Evolutionary conservation across 2,113 vertebrate genomes (phyloP).

Genomic region (Phaethon lepturus): DNA sequence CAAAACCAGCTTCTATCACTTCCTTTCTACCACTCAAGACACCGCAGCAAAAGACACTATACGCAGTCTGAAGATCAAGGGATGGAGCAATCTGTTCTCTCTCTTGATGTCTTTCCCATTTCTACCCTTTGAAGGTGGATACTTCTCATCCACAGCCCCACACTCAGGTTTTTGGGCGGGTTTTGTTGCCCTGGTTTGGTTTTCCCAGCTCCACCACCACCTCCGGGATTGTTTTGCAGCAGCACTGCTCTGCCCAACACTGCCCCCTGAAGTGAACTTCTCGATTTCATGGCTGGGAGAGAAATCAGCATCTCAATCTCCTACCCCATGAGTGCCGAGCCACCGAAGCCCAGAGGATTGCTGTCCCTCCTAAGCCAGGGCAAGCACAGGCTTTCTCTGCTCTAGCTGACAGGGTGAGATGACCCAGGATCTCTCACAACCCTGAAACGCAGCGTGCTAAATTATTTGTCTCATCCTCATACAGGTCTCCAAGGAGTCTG

Average conservation of each 20-base stretch:
- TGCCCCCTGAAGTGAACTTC: neutral
- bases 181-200: neutral
- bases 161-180: too few relatives aligned
- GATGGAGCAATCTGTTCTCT: neutral
- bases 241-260: neutral
- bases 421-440: too few relatives aligned
- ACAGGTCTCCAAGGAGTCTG: neutral
- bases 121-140: neutral
- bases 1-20: neutral
- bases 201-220: neutral
- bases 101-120: neutral
- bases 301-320: neutral
- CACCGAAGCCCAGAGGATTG: neutral
- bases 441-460: rapidly evolving
- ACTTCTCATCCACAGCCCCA: neutral
- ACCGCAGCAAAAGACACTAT: rapidly evolving
- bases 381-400: neutral
- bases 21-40: neutral
- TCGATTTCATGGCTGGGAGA: neutral
- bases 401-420: neutral
- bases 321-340: rapidly evolving
- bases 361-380: neutral
- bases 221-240: rapidly evolving
- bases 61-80: neutral
- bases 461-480: neutral